Conservation (phyloP, 2,113 vertebrate species). For the Sceloporus undulatus region DNA sequence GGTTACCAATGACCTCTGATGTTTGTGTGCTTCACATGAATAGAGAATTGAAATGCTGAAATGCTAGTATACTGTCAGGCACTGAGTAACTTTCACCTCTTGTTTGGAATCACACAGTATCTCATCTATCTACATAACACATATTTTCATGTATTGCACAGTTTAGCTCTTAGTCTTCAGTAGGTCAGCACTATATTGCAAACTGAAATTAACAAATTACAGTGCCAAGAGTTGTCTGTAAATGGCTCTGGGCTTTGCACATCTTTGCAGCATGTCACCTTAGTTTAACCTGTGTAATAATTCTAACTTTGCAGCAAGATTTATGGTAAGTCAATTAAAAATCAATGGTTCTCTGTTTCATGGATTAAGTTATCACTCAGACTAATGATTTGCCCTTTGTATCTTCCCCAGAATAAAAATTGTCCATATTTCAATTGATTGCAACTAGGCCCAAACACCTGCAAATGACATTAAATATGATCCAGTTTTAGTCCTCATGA, state of each 20-base stretch:
- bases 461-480: conserved; percentile 51
- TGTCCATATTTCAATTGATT: conserved; percentile 38
- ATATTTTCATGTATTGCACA: background rate
- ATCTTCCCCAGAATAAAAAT: conserved; percentile 23
- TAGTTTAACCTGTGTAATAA: background rate
- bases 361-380: conserved; percentile 41
- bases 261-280: background rate
- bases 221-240: background rate
- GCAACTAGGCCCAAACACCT: conserved; percentile 52
- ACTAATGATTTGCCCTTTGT: background rate
- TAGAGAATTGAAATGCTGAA: too few species aligned
- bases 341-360: background rate
- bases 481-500: conserved; percentile 56
- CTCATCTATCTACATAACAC: too few species aligned
- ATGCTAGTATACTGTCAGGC: too few species aligned
- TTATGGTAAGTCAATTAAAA: background rate
- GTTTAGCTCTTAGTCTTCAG: too few species aligned
- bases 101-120: too few species aligned
- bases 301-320: background rate
- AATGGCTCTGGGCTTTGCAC: background rate
- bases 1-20: too few species aligned
- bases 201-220: background rate
- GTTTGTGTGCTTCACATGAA: too few species aligned
- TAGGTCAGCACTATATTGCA: too few species aligned
- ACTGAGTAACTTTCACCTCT: too few species aligned